phyloP scores from a whole-genome alignment of 2,888 invertebrate genomes.

The Hydriomena furcata region DNA sequence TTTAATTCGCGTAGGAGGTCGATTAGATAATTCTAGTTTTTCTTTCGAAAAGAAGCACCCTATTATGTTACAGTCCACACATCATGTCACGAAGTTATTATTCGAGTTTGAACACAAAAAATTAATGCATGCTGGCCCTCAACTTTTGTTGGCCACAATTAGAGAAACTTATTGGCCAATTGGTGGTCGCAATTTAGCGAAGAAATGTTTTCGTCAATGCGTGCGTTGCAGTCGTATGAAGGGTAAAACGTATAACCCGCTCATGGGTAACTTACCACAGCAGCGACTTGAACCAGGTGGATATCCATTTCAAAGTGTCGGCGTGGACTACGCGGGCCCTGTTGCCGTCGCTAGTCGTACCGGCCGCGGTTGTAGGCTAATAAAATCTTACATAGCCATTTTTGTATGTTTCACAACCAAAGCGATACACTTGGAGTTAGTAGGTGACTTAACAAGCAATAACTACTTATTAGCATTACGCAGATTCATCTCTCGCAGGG shows the following conservation, averaged over 20 bases:
- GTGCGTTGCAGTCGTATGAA: too few relatives aligned
- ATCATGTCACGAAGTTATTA: slow-evolving; percentile 23
- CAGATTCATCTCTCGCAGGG: slow-evolving; percentile 34
- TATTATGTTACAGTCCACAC: slow-evolving; percentile 24
- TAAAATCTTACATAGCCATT: slow-evolving; percentile 30
- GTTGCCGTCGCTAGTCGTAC: slow-evolving; percentile 23
- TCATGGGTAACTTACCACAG: slow-evolving; percentile 24
- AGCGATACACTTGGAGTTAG: slow-evolving; percentile 33
- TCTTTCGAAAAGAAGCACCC: slow-evolving; percentile 22
- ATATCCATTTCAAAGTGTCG: slow-evolving; percentile 15
- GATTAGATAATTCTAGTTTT: slow-evolving; percentile 8
- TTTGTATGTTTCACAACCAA: slow-evolving; percentile 34
- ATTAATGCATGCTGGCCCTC: slow-evolving; percentile 25
- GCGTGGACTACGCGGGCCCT: slow-evolving; percentile 34
- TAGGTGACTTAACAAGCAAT: slow-evolving; percentile 35
- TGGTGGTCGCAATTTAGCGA: slow-evolving; percentile 30
- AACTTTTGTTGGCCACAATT: slow-evolving; percentile 18
- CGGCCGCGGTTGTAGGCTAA: slow-evolving; percentile 34
- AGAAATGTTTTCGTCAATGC: too few relatives aligned
- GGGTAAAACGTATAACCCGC: too few relatives aligned
- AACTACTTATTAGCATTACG: slow-evolving; percentile 26
- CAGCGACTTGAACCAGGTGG: slow-evolving; percentile 23
- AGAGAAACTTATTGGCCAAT: slow-evolving; percentile 25
- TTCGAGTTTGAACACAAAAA: slow-evolving; percentile 11
- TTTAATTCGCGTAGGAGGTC: slow-evolving; percentile 12